Evolutionary conservation across 1,140 invertebrate genomes (phyloP).

Genomic region (Caenorhabditis inopinata): DNA sequence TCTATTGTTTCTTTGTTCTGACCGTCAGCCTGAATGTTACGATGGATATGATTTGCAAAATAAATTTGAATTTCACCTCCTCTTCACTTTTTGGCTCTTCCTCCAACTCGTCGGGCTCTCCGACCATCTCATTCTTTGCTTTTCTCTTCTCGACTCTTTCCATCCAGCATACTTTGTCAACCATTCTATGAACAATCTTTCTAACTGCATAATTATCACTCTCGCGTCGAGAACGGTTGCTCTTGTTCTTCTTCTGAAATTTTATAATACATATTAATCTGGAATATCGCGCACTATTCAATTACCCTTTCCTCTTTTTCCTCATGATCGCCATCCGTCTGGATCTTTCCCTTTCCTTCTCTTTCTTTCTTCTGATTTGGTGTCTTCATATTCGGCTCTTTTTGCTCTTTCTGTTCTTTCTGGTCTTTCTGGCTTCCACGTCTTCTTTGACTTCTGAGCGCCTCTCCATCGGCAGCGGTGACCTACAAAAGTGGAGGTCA

Average conservation of each 20-base stretch:
- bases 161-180: conserved; percentile 33
- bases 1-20: not conserved
- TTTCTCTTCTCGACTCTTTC: conserved; percentile 29
- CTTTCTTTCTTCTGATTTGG: not conserved
- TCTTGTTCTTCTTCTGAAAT: conserved; percentile 24
- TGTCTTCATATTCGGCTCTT: not conserved
- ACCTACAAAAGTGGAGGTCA: not conserved
- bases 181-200: not conserved
- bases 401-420: not conserved
- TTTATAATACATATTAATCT: no score
- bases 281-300: no score
- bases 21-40: not conserved
- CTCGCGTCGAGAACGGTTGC: not conserved
- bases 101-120: not conserved
- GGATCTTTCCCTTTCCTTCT: not conserved
- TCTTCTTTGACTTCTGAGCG: conserved; percentile 11
- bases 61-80: not conserved
- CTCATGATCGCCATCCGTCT: not conserved
- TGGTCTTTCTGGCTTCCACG: not conserved
- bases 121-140: conserved; percentile 5
- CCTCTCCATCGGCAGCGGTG: not conserved
- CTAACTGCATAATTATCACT: conserved; percentile 31
- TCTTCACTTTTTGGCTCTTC: conserved; percentile 20
- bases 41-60: not conserved
- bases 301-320: not conserved